A percentile compares a stretch with the other conserved stretches of the same genome.
Conservation (phyloP, 1,140 invertebrate species). For the Xylocopa sonorina region DNA sequence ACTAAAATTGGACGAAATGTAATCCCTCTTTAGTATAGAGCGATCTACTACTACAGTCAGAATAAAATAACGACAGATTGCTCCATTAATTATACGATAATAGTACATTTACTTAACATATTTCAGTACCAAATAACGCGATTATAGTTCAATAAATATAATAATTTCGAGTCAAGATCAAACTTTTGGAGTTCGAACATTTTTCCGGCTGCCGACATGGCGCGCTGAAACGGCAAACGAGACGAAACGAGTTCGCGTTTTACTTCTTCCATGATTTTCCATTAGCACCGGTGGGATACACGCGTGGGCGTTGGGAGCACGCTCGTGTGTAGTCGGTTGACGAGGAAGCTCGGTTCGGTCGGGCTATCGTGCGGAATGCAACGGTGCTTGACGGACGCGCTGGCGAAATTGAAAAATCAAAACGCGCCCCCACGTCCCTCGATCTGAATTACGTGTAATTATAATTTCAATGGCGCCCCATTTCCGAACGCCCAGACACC, state of each 20-base stretch:
- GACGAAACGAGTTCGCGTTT: constrained; percentile 7
- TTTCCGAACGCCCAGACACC: not conserved
- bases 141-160: too few species aligned
- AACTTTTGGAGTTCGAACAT: too few species aligned
- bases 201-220: too few species aligned
- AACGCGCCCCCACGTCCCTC: not conserved
- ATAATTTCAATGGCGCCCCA: constrained; percentile 18
- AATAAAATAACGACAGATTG: too few species aligned
- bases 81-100: too few species aligned
- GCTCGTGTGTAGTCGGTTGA: not conserved
- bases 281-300: not conserved
- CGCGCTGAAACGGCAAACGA: not conserved
- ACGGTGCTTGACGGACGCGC: not conserved
- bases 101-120: too few species aligned
- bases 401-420: constrained; percentile 39
- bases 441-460: constrained; percentile 7
- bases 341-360: not conserved
- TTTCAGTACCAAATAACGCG: too few species aligned
- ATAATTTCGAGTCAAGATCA: too few species aligned
- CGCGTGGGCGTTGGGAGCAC: not conserved
- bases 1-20: too few species aligned
- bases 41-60: too few species aligned
- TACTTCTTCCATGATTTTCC: constrained; percentile 24
- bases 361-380: not conserved
- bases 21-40: too few species aligned